Conservation (phyloP, 2,888 invertebrate species). For the Leucoma salicis region DNA sequence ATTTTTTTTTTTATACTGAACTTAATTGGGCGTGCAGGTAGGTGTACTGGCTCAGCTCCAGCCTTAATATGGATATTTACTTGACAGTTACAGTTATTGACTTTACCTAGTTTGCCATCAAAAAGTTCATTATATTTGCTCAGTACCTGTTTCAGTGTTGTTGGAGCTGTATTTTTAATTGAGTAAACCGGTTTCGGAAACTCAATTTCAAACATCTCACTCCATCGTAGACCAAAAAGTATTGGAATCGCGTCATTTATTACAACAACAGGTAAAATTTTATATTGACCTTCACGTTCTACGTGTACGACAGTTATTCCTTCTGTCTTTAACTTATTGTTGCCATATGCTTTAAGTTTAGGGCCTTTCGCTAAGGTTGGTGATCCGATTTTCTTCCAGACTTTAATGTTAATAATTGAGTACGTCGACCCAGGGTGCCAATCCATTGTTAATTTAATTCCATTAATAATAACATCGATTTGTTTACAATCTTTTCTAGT, state of each 20-base stretch:
- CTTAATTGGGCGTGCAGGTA: neutral
- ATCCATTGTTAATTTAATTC: too few relatives aligned
- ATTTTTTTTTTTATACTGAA: slow-evolving; percentile 6
- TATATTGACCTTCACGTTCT: neutral
- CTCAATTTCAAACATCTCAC: slow-evolving; percentile 8
- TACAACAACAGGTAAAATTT: slow-evolving; percentile 7
- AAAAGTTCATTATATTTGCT: slow-evolving; percentile 6
- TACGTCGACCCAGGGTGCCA: too few relatives aligned
- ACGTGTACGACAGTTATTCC: slow-evolving; percentile 9
- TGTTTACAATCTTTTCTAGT: too few relatives aligned
- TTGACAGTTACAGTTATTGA: slow-evolving; percentile 5
- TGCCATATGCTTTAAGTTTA: neutral
- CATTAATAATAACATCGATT: too few relatives aligned
- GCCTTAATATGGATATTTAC: slow-evolving; percentile 2
- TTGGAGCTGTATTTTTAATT: too few relatives aligned
- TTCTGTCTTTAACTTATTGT: slow-evolving; percentile 2
- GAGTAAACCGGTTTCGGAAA: slow-evolving; percentile 3
- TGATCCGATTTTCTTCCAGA: too few relatives aligned
- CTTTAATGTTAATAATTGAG: too few relatives aligned
- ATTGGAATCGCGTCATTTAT: neutral
- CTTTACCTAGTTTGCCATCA: slow-evolving; percentile 10
- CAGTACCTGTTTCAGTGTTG: too few relatives aligned
- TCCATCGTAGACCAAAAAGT: slow-evolving; percentile 13
- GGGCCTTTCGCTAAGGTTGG: neutral
- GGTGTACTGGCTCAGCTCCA: too few relatives aligned